A percentile compares a stretch with the other conserved stretches of the same genome.
phyloP scores from a whole-genome alignment of 2,113 vertebrate species.

The Strigops habroptila region DNA sequence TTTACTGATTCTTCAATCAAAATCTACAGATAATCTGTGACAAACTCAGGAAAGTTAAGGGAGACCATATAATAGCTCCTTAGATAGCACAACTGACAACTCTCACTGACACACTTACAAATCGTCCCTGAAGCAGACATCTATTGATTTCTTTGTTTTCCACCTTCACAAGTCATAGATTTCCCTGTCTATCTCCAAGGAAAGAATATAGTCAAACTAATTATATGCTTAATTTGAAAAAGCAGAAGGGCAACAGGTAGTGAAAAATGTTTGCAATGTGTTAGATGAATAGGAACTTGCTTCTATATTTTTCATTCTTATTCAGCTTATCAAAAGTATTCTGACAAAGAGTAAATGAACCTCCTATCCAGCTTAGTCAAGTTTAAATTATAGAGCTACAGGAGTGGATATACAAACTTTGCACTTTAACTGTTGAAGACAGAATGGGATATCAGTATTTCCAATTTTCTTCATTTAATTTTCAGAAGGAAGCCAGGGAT shows the following conservation, averaged over 20 bases:
- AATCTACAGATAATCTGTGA: not conserved
- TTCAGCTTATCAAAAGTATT: not conserved
- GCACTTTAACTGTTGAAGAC: not conserved
- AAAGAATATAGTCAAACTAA: conserved; percentile 55
- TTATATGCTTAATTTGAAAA: conserved; percentile 72
- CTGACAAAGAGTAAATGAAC: not conserved
- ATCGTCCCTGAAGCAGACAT: conserved; percentile 22
- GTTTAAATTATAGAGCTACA: not conserved
- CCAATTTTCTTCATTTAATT: conserved; percentile 32
- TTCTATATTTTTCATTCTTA: not conserved
- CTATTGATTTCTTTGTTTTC: conserved; percentile 75
- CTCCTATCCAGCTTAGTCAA: not conserved
- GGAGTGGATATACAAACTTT: not conserved
- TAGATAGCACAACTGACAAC: conserved; percentile 1
- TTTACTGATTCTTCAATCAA: not conserved
- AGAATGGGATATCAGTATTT: not conserved
- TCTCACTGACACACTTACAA: conserved; percentile 33
- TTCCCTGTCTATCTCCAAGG: conserved; percentile 42
- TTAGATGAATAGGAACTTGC: not conserved
- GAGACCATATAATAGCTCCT: not conserved
- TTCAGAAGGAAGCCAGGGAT: conserved; percentile 21
- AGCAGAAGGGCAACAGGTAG: conserved; percentile 55
- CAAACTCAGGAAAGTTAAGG: not conserved
- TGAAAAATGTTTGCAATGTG: not conserved
- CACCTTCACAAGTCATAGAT: conserved; percentile 64